Percentiles rank a stretch among this genome's conserved stretches.
phyloP scores from a whole-genome alignment of 2,888 invertebrate species.

The Conus canariensis region DNA sequence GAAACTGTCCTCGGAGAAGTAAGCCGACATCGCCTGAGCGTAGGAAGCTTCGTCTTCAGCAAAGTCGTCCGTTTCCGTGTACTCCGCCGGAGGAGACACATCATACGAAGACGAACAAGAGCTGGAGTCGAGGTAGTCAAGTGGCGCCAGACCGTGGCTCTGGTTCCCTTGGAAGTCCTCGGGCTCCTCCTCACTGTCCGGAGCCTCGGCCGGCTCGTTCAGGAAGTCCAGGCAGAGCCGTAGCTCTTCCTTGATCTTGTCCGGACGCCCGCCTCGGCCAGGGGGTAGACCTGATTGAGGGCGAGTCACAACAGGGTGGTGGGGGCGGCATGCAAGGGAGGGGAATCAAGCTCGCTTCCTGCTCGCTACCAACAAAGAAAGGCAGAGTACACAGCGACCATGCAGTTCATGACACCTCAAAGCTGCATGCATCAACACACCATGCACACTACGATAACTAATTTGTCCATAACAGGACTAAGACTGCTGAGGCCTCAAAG shows the following conservation, averaged over 20 bases:
- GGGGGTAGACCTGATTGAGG: neutral
- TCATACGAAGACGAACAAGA: constrained; percentile 17
- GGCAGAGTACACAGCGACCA: neutral
- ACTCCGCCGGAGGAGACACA: constrained; percentile 7
- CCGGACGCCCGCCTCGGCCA: constrained; percentile 24
- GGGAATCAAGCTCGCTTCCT: neutral
- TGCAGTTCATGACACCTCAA: neutral
- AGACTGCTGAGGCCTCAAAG: too few relatives aligned
- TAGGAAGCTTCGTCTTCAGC: constrained; percentile 34
- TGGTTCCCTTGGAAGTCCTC: neutral
- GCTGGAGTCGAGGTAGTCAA: neutral
- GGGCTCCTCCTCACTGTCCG: constrained; percentile 30
- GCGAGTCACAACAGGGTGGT: neutral
- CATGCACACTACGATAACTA: too few relatives aligned
- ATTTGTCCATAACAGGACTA: too few relatives aligned
- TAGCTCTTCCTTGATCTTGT: constrained; percentile 37
- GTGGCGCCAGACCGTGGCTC: neutral
- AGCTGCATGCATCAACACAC: too few relatives aligned
- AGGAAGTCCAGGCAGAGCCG: constrained; percentile 31
- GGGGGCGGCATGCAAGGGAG: constrained; percentile 22
- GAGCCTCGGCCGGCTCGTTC: constrained; percentile 21
- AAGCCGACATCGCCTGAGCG: constrained; percentile 14
- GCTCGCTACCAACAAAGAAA: neutral
- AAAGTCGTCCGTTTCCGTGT: constrained; percentile 31
- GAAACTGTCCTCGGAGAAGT: constrained; percentile 35